Conservation (phyloP, 1,140 invertebrate species). For the Drosophila funebris region DNA sequence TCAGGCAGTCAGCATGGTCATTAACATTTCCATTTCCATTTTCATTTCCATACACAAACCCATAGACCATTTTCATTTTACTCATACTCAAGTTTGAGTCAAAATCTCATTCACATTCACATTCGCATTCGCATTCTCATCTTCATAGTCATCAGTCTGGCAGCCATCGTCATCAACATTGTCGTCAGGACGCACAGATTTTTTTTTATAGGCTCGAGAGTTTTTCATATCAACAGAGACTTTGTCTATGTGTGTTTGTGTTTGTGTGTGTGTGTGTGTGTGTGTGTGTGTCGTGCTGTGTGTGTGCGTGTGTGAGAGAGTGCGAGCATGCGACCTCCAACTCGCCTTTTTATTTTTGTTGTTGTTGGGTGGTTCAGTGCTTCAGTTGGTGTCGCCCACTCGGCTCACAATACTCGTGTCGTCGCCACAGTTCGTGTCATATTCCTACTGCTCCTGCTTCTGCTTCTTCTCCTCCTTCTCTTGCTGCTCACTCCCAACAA, state of each 20-base stretch:
- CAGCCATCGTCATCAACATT: slow-evolving; percentile 43
- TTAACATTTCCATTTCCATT: slow-evolving; percentile 44
- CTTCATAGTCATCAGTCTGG: slow-evolving; percentile 31
- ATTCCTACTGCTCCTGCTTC: too few relatives aligned
- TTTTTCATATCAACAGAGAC: slow-evolving; percentile 12
- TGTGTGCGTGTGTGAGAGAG: background rate
- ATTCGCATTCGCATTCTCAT: slow-evolving; percentile 16
- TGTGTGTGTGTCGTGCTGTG: background rate
- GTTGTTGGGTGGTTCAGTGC: slow-evolving; percentile 24
- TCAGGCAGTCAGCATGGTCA: slow-evolving; percentile 39
- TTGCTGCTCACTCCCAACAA: background rate
- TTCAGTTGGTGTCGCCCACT: slow-evolving; percentile 21
- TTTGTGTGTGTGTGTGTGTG: slow-evolving; percentile 7
- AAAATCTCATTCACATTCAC: slow-evolving; percentile 1
- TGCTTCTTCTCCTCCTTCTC: background rate
- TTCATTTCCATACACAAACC: slow-evolving; percentile 14
- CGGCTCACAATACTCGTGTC: slow-evolving; percentile 20
- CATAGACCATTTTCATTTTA: background rate
- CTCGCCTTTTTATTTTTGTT: background rate
- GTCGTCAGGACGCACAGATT: slow-evolving; percentile 43
- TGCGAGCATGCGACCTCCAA: slow-evolving; percentile 2
- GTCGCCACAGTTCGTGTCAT: slow-evolving; percentile 23
- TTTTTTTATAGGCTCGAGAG: slow-evolving; percentile 42
- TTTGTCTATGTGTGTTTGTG: background rate
- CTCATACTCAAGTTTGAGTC: background rate